Conservation (phyloP, 2,888 invertebrate genomes). For the Lasioglossum villosulum region DNA sequence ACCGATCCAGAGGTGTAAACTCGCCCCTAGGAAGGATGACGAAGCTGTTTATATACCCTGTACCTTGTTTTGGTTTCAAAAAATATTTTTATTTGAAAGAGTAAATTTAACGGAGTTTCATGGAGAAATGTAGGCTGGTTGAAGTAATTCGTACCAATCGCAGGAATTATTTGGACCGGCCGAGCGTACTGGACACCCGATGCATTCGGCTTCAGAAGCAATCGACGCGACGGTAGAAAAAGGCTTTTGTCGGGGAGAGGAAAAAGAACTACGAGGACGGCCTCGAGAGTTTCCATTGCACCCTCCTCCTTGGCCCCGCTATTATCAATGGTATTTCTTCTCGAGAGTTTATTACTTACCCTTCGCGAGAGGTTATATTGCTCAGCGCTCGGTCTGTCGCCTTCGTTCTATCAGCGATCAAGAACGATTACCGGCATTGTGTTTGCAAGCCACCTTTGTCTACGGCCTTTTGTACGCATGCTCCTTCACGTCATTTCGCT, state of each 20-base stretch:
- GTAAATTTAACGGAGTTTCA: neutral
- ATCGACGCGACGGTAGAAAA: slow-evolving; percentile 42
- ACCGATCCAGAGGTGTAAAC: no score
- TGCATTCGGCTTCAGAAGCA: slow-evolving; percentile 13
- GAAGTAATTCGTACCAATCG: neutral
- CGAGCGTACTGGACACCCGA: neutral
- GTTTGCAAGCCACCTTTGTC: slow-evolving; percentile 69
- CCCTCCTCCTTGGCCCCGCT: slow-evolving; percentile 44
- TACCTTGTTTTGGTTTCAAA: no score
- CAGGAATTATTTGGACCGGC: slow-evolving; percentile 7
- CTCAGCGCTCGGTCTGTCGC: slow-evolving; percentile 70
- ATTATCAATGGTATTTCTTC: slow-evolving; percentile 65
- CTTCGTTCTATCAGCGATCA: slow-evolving; percentile 69
- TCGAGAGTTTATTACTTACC: slow-evolving; percentile 65
- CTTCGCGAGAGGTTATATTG: slow-evolving; percentile 60
- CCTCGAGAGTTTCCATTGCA: slow-evolving; percentile 52
- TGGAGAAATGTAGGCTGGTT: neutral
- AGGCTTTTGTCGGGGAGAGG: slow-evolving; percentile 46
- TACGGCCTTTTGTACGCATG: slow-evolving; percentile 60
- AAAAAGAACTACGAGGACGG: slow-evolving; percentile 45
- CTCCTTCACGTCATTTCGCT: slow-evolving; percentile 75
- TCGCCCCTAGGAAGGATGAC: no score
- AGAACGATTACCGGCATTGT: slow-evolving; percentile 69
- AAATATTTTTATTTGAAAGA: neutral
- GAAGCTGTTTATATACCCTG: no score